Evolutionary conservation across 2,888 invertebrate genomes (phyloP), one percentile per base, ranked within the genome.

Genomic region (Empis stercorea): DNA sequence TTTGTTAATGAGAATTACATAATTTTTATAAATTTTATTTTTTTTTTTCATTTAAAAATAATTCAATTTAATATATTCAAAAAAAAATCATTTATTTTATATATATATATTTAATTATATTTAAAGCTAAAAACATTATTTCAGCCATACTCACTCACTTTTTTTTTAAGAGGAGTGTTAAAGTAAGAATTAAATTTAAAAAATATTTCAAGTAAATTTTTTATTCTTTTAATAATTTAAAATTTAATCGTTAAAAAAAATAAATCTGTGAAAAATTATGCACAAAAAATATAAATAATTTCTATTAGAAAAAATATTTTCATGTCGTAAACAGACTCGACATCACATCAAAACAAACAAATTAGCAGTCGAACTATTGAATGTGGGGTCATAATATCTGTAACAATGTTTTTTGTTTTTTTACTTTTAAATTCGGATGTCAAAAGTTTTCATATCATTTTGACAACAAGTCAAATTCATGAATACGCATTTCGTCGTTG

Each of bases 101-200:
- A 16, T 10, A 34, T 49, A 45, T 48, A 44, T 48, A 51, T 49
- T 52, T 49, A 42, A 48, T 46, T 46, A 43, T 50, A 39, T 27
- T 41, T 45, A 38, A 38, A 38, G 38, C 38, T 38, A 38, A 17
- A 17, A 17, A 17, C 14, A 38, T 38, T n/a, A 38, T 38, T 38
- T 38, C 38, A 38, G 17, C 38, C 38, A 38, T 38, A 38, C 38
- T 38, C 16, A 38, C 38, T 27, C 23, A 27, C 9, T 27, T 9
- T 7, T 27, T 4, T 27, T 27, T 9, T 27, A 4, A 4, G 20
- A 20, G 20, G 23, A 27, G 23, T 27, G 23, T 27, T 27, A n/a
- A n/a, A 7, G 5, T 27, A 9, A 27, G 23, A 27, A 16, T 38
- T 38, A 17, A n/a, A n/a, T n/a, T n/a, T 4, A 38, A 36, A 15